phyloP scores from a whole-genome alignment of 23 tunicate genomes.

The Ciona savignyi region DNA sequence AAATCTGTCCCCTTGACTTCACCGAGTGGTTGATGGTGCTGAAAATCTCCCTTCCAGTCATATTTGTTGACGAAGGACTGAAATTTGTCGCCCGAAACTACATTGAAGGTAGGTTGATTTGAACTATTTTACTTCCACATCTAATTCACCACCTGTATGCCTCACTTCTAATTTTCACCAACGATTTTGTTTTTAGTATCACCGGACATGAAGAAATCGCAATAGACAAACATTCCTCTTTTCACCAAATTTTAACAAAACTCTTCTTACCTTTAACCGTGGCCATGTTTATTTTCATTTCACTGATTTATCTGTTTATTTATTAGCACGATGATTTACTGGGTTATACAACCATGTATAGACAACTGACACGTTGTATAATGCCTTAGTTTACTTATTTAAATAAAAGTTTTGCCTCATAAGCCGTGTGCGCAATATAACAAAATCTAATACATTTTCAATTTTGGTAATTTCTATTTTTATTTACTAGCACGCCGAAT shows the following conservation, averaged over 20 bases:
- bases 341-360: too few relatives aligned
- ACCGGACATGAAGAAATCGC: too few relatives aligned
- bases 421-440: constrained; percentile 69
- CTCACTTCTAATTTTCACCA: constrained; percentile 81
- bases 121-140: too few relatives aligned
- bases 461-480: too few relatives aligned
- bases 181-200: too few relatives aligned
- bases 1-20: constrained; percentile 95
- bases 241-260: constrained; percentile 77
- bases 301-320: too few relatives aligned
- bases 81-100: constrained; percentile 90
- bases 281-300: too few relatives aligned
- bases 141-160: constrained; percentile 88
- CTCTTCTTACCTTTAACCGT: constrained; percentile 88
- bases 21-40: constrained; percentile 93
- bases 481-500: too few relatives aligned
- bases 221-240: constrained; percentile 77
- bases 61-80: constrained; percentile 77
- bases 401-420: constrained; percentile 80
- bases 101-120: too few relatives aligned
- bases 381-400: too few relatives aligned
- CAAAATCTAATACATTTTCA: too few relatives aligned
- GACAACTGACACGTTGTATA: too few relatives aligned
- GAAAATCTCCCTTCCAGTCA: constrained; percentile 92
- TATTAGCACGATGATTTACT: constrained; percentile 88